phyloP scores from a whole-genome alignment of 2,113 vertebrate species.

The Channa argus region DNA sequence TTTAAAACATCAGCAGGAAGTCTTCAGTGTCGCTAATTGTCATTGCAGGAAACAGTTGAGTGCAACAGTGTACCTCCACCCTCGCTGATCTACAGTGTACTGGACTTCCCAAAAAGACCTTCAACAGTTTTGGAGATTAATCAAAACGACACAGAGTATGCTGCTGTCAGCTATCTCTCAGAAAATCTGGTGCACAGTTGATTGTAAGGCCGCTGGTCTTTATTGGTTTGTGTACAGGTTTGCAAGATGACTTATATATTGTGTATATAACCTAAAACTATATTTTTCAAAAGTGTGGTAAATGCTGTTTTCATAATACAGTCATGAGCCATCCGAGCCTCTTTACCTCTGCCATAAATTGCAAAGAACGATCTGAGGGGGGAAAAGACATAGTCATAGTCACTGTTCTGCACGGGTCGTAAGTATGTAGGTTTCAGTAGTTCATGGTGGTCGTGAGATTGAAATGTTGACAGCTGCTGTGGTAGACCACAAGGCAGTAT shows the following conservation, averaged over 20 bases:
- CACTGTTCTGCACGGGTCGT: neutral
- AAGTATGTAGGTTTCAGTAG: neutral
- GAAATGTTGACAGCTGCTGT: neutral
- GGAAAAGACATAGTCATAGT: neutral
- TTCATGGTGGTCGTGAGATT: conserved; percentile 3
- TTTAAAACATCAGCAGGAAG: neutral
- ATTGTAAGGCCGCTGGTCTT: neutral
- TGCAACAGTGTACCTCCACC: neutral
- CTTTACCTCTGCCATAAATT: neutral
- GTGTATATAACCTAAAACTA: conserved; percentile 7
- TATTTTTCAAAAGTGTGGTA: conserved; percentile 1
- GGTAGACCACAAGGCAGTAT: conserved; percentile 6
- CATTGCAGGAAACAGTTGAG: conserved; percentile 42
- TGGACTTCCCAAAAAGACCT: conserved; percentile 70
- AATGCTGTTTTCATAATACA: neutral
- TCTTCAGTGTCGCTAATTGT: neutral
- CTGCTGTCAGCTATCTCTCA: conserved; percentile 44
- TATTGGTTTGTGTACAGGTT: conserved; percentile 8
- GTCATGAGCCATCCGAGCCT: neutral
- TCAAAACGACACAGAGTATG: conserved; percentile 55
- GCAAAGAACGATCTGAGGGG: neutral
- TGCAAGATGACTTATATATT: neutral
- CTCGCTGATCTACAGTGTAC: conserved; percentile 65
- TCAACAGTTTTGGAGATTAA: neutral
- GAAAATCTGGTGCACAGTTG: conserved; percentile 6